Evolutionary conservation across 2,888 invertebrate genomes (phyloP).

Genomic region (Cetonia aurata): DNA sequence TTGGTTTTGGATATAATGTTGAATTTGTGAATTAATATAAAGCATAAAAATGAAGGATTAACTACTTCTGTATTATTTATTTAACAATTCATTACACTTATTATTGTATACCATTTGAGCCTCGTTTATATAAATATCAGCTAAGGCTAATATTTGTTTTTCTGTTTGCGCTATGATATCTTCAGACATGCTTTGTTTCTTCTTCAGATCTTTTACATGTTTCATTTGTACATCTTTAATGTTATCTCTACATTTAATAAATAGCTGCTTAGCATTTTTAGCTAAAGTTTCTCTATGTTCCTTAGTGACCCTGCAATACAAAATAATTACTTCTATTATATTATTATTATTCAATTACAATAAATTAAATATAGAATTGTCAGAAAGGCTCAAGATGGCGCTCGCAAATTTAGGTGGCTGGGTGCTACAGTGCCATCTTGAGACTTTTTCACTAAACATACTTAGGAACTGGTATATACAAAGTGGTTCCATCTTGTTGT

Average conservation of each 20-base stretch:
- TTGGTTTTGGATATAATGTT: too few species aligned
- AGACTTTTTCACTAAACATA: constrained; percentile 61
- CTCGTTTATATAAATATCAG: constrained; percentile 75
- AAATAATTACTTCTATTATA: too few species aligned
- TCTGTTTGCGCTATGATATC: constrained; percentile 78
- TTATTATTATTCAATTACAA: too few species aligned
- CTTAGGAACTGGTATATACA: constrained; percentile 92
- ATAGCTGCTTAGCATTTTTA: constrained; percentile 88
- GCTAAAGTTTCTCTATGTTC: constrained; percentile 91
- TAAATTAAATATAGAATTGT: background rate
- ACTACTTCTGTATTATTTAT: constrained; percentile 64
- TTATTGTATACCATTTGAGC: constrained; percentile 75
- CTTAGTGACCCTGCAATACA: constrained; percentile 77
- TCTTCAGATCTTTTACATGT: constrained; percentile 78
- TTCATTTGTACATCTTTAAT: constrained; percentile 83
- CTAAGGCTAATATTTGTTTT: constrained; percentile 78
- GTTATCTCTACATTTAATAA: constrained; percentile 81
- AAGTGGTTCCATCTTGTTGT: constrained; percentile 92
- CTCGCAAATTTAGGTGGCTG: too few species aligned
- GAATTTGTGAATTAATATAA: background rate
- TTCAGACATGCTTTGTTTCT: constrained; percentile 76
- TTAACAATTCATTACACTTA: constrained; percentile 83
- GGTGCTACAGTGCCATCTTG: too few species aligned
- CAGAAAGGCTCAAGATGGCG: background rate
- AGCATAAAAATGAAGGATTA: constrained; percentile 43